These are phyloP conservation scores for Stichodactyla helianthus DNA, from an alignment of 64 coral and sea anemone species.

Conservation along the genomic window DNA sequence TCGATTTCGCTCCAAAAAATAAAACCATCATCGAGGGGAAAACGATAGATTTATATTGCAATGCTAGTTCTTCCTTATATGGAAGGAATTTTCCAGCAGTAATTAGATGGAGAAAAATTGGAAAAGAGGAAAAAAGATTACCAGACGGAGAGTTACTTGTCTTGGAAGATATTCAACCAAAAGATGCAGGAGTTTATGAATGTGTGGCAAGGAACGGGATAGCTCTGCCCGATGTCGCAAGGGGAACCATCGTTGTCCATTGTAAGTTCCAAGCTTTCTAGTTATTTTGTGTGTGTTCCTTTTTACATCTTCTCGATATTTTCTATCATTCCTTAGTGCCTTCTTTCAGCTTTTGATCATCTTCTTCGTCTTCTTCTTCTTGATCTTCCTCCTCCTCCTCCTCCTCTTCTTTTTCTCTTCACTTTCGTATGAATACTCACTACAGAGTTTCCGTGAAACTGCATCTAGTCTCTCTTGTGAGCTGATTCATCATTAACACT, in stretches of 20 bases:
- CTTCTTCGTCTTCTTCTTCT: too few species aligned
- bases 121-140: background rate
- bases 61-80: conserved; percentile 19
- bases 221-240: conserved; percentile 1
- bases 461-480: too few species aligned
- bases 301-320: too few species aligned
- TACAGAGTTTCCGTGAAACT: too few species aligned
- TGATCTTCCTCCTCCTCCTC: too few species aligned
- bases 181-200: conserved; percentile 36
- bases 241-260: background rate
- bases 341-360: too few species aligned
- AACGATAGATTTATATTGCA: conserved; percentile 16
- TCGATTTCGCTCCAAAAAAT: conserved; percentile 15
- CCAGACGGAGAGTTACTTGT: background rate
- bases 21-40: conserved; percentile 21
- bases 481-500: too few species aligned
- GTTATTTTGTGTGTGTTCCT: too few species aligned
- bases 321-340: too few species aligned
- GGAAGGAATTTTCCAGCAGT: background rate
- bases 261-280: conserved; percentile 13
- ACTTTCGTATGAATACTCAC: too few species aligned
- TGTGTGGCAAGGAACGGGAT: conserved; percentile 44
- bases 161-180: background rate
- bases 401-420: too few species aligned
- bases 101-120: conserved; percentile 25